Percentiles rank a stretch among this genome's conserved stretches.
Evolutionary conservation across 2,888 invertebrate genomes (phyloP).

Genomic region (Troilus luridus): DNA sequence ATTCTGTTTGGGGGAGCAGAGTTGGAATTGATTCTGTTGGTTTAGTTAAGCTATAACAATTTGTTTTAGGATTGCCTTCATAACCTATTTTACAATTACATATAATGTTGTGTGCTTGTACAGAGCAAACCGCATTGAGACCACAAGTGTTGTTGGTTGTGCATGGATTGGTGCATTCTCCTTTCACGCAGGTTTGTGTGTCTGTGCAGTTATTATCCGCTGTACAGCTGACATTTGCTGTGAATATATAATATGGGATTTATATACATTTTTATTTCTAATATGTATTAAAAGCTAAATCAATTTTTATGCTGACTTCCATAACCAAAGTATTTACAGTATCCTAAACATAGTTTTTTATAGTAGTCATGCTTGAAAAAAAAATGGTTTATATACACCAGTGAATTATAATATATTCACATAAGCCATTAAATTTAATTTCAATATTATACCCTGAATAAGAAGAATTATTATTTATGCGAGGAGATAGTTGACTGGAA

Average conservation of each 20-base stretch:
- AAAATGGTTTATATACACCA: background rate
- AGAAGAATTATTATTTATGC: no score
- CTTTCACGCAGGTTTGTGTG: conserved; percentile 86
- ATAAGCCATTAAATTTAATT: background rate
- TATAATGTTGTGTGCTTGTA: conserved; percentile 86
- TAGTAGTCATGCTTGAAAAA: background rate
- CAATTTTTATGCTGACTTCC: conserved; percentile 4
- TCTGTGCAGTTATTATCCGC: conserved; percentile 88
- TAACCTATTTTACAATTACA: conserved; percentile 75
- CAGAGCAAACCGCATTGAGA: conserved; percentile 81
- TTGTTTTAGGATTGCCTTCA: conserved; percentile 64
- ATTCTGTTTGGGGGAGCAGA: background rate
- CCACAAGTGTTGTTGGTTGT: conserved; percentile 76
- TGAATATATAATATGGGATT: conserved; percentile 66
- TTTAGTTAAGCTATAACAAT: conserved; percentile 12
- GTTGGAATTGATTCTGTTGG: background rate
- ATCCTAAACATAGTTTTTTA: background rate
- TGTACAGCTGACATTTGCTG: conserved; percentile 76
- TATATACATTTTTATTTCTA: conserved; percentile 62
- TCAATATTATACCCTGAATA: no score
- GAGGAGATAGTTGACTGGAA: no score
- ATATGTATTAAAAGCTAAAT: conserved; percentile 42
- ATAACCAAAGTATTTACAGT: conserved; percentile 49
- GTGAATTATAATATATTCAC: background rate
- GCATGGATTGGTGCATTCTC: conserved; percentile 86